A percentile compares a stretch with the other conserved stretches of the same genome.
Conservation (phyloP, 2,888 invertebrate genomes). For the Hirtodrosophila confusa region DNA sequence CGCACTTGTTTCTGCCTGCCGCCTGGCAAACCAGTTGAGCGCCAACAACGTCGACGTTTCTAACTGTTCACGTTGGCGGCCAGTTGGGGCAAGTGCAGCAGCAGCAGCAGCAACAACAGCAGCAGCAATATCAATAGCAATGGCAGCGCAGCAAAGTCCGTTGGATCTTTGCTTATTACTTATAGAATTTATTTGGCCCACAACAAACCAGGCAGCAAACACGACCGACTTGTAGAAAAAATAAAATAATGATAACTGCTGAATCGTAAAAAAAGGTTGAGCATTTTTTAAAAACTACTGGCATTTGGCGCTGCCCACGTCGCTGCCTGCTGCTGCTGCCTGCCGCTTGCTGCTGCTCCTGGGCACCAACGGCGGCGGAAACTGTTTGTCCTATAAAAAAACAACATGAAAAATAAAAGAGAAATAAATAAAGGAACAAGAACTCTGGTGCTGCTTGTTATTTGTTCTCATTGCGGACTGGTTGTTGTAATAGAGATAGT, state of each 20-base stretch:
- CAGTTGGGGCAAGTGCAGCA: slow-evolving; percentile 58
- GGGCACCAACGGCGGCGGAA: slow-evolving; percentile 57
- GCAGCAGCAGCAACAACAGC: slow-evolving; percentile 33
- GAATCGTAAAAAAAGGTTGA: slow-evolving; percentile 62
- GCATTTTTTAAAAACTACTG: slow-evolving; percentile 53
- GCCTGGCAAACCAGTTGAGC: slow-evolving; percentile 68
- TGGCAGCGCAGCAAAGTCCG: slow-evolving; percentile 33
- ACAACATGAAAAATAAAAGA: slow-evolving; percentile 3
- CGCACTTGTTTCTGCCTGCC: slow-evolving; percentile 50
- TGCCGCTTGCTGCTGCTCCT: slow-evolving; percentile 26
- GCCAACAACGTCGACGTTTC: slow-evolving; percentile 53
- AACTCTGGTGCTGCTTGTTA: slow-evolving; percentile 47
- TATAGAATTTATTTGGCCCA: slow-evolving; percentile 77
- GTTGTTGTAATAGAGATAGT: slow-evolving; percentile 76
- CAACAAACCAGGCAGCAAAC: slow-evolving; percentile 58
- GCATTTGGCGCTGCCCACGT: slow-evolving; percentile 50
- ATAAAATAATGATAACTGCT: slow-evolving; percentile 76
- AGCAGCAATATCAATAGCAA: slow-evolving; percentile 16
- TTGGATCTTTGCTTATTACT: slow-evolving; percentile 74
- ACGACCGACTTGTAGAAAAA: slow-evolving; percentile 69
- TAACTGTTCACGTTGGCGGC: slow-evolving; percentile 64
- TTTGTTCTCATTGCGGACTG: slow-evolving; percentile 53
- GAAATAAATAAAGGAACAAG: not conserved
- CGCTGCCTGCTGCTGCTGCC: not conserved
- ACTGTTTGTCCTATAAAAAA: slow-evolving; percentile 70